A percentile compares a stretch with the other conserved stretches of the same genome.
These are phyloP conservation scores for Choreutis nemorana DNA, from an alignment of 2,888 invertebrate genomes.

Conservation along the genomic window DNA sequence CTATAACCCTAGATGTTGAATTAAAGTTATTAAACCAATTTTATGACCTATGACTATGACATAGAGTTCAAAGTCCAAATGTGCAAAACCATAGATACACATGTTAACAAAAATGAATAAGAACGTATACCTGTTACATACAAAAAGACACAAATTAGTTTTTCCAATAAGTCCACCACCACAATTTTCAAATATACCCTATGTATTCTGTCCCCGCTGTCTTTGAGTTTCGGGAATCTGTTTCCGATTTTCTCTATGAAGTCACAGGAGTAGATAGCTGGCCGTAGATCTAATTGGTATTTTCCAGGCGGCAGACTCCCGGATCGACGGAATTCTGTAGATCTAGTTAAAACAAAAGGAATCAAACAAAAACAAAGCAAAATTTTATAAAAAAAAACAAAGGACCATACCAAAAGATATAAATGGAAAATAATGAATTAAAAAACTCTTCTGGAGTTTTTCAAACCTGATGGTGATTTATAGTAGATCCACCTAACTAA, in stretches of 20 bases:
- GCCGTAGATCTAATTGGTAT: constrained; percentile 20
- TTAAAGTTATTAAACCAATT: too few relatives aligned
- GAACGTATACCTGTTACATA: too few relatives aligned
- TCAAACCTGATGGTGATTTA: too few relatives aligned
- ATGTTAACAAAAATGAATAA: too few relatives aligned
- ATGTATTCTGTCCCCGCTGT: constrained; percentile 66
- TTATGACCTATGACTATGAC: too few relatives aligned
- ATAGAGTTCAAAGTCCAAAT: too few relatives aligned
- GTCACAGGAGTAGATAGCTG: constrained; percentile 29
- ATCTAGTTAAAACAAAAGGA: constrained; percentile 17
- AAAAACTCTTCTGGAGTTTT: too few relatives aligned
- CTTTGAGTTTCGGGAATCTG: constrained; percentile 53
- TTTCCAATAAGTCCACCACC: constrained; percentile 12
- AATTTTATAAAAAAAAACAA: constrained; percentile 3
- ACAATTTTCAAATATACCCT: constrained; percentile 51
- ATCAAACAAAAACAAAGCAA: constrained; percentile 5
- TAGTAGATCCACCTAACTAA: too few relatives aligned
- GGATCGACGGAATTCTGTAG: constrained; percentile 33
- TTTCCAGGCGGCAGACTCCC: constrained; percentile 42
- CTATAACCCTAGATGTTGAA: too few relatives aligned
- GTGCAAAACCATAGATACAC: not conserved
- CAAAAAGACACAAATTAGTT: too few relatives aligned
- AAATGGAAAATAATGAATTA: too few relatives aligned
- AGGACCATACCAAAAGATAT: too few relatives aligned
- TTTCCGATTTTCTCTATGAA: constrained; percentile 60